These are phyloP conservation scores for Xyrauchen texanus DNA, from an alignment of 2,113 vertebrate species.

Conservation along the genomic window DNA sequence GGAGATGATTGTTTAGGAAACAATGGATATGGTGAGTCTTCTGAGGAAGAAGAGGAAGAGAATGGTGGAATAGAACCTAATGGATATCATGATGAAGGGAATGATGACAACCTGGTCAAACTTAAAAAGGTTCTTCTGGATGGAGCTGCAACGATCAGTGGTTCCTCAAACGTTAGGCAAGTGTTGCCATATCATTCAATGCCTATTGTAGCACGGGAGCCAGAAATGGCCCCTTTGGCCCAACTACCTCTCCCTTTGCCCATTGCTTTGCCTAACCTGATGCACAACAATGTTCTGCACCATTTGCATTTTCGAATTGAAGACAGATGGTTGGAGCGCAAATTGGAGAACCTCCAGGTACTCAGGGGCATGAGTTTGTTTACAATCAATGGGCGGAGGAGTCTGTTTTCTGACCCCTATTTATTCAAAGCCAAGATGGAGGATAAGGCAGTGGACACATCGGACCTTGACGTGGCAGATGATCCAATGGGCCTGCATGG, in stretches of 20 bases:
- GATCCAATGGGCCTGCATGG: slow-evolving; percentile 97
- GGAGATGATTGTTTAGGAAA: slow-evolving; percentile 71
- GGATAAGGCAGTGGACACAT: slow-evolving; percentile 96
- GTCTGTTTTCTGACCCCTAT: slow-evolving; percentile 82
- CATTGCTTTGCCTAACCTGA: slow-evolving; percentile 71
- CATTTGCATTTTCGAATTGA: slow-evolving; percentile 76
- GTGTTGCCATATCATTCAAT: slow-evolving; percentile 73
- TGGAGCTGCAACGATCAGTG: slow-evolving; percentile 69
- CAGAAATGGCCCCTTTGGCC: slow-evolving; percentile 53
- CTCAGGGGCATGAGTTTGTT: slow-evolving; percentile 82
- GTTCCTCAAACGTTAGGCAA: slow-evolving; percentile 69
- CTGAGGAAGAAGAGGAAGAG: slow-evolving; percentile 69
- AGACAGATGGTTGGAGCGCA: slow-evolving; percentile 80
- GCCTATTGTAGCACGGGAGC: slow-evolving; percentile 72
- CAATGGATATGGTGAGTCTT: slow-evolving; percentile 80
- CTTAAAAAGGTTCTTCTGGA: slow-evolving; percentile 57
- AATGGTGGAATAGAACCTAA: slow-evolving; percentile 39
- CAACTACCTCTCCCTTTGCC: slow-evolving; percentile 65
- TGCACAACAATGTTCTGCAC: slow-evolving; percentile 80
- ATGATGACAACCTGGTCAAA: slow-evolving; percentile 62
- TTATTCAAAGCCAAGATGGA: slow-evolving; percentile 87
- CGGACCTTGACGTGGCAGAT: slow-evolving; percentile 91
- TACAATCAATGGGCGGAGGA: slow-evolving; percentile 80
- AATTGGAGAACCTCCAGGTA: slow-evolving; percentile 82
- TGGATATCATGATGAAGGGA: slow-evolving; percentile 75